Conservation (phyloP, 1,140 invertebrate species). For the Oedothorax gibbosus region DNA sequence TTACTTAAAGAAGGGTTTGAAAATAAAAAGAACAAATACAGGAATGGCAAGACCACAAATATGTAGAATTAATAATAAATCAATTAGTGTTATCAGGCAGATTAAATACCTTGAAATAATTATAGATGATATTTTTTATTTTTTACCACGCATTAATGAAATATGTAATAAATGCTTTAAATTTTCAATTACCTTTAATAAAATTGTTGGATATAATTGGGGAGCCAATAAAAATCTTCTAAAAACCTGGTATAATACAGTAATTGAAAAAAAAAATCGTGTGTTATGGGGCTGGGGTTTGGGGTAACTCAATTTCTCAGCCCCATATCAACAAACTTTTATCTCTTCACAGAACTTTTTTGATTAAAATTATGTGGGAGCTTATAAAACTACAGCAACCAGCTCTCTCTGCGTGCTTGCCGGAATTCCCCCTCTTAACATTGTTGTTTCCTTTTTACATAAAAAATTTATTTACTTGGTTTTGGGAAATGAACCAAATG, state of each 20-base stretch:
- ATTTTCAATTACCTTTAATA: neutral
- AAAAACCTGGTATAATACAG: neutral
- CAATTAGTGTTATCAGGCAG: neutral
- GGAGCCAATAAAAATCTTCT: neutral
- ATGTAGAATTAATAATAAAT: neutral
- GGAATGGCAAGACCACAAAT: neutral
- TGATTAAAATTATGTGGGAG: neutral
- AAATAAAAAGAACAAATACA: neutral
- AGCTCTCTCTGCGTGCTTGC: neutral
- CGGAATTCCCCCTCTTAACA: neutral
- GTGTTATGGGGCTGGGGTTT: neutral
- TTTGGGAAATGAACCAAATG: too few relatives aligned
- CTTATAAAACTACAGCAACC: neutral
- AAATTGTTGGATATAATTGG: neutral
- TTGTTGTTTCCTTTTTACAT: too few relatives aligned
- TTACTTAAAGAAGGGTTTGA: neutral
- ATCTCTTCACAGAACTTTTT: neutral
- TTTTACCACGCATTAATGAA: neutral
- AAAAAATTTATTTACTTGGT: too few relatives aligned
- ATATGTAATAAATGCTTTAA: neutral
- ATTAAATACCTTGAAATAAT: neutral
- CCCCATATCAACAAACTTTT: neutral
- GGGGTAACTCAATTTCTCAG: neutral
- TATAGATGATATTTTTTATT: neutral
- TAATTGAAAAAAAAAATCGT: neutral